Conservation (phyloP, 2,113 vertebrate species). For the Sigmodon hispidus region DNA sequence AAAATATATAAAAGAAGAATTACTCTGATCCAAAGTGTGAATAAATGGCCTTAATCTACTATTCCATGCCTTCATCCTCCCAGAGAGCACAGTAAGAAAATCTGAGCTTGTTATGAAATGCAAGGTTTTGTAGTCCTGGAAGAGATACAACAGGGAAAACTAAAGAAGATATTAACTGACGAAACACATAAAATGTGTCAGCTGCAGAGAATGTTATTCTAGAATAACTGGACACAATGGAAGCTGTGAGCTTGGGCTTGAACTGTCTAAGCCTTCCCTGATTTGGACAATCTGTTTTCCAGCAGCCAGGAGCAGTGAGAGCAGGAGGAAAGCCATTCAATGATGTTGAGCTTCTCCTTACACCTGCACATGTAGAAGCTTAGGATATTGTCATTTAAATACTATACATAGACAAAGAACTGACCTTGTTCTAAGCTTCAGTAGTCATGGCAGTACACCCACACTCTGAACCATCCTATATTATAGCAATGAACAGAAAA, state of each 20-base stretch:
- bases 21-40: not conserved
- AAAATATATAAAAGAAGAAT: not conserved
- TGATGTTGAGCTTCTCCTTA: not conserved
- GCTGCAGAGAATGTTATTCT: not conserved
- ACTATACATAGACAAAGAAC: not conserved
- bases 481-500: not conserved
- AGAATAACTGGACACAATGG: not conserved
- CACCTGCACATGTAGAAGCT: too few relatives aligned
- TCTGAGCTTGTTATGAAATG: not conserved
- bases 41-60: too few relatives aligned
- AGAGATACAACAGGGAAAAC: not conserved
- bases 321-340: not conserved
- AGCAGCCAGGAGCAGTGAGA: not conserved
- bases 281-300: not conserved
- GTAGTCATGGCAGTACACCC: not conserved
- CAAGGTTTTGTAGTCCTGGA: not conserved
- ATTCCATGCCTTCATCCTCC: not conserved
- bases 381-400: not conserved
- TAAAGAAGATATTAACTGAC: not conserved
- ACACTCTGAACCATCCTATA: not conserved
- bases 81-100: not conserved
- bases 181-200: not conserved
- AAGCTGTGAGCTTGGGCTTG: not conserved
- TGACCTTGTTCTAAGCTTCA: too few relatives aligned
- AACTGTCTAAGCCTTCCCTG: not conserved